Base-by-base conservation (phyloP, 2,888 invertebrate species). In the Abscondita cerata region DNA sequence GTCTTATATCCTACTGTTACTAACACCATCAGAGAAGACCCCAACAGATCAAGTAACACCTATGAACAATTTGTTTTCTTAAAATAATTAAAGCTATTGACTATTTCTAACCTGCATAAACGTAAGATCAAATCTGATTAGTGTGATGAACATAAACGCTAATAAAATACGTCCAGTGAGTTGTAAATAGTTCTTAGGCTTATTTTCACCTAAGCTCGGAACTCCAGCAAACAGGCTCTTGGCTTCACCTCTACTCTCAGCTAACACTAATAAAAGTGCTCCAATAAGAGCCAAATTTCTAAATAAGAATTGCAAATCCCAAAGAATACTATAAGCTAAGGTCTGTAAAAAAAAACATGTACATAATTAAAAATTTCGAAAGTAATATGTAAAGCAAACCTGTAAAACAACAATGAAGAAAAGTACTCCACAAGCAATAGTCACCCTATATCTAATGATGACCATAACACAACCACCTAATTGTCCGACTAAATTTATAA, bases 1-100 rank as follows among this genome's bases (percentile, higher is more conserved):
- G 99, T 99, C 83, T 99, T 99, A 84, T 95, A 98, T 57, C 99
- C 99, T 68, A 99, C 87, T 50, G 96, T 96, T 67, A 99, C 97
- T 64, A 97, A 84, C 68, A 97, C 87, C 93, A 99, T 99, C 66
- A 99, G 86, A 65, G 92, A 89, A 72, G 95, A 94, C 67, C 97
- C 98, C 60, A 98, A 84, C 67, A 98, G 85, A 81, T 98, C 95
- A 83, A 97, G 93, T 55, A 96, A 75, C 65, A 98, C 90, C 90
- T 95, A 83, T 20, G 83, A 80, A 71, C 63, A 66, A 64, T 5
- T 16, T 6, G 5, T 9, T 11, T 36, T 12, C 9, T 36, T 19
- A 18, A 44, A 16, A 5, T 8, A 18, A 12, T 41, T 12, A 41
- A n/a, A n/a, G 6, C 41, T 12, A 13, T 18, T 6, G 8, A 5